Evolutionary conservation across 1,140 invertebrate genomes (phyloP).

Genomic region (Charaxes varanes): DNA sequence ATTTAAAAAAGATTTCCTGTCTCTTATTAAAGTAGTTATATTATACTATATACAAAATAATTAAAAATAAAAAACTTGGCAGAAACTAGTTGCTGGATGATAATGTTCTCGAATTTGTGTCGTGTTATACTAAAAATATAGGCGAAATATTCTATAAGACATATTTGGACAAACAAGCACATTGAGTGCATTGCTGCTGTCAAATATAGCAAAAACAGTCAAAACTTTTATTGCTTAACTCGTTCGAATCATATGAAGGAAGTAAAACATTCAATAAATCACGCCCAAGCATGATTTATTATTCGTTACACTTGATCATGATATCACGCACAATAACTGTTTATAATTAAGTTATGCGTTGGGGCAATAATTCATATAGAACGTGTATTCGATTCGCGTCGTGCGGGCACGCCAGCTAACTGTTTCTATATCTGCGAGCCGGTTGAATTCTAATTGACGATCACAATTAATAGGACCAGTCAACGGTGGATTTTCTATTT

Average conservation of each 20-base stretch:
- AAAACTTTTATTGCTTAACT: too few species aligned
- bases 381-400: conserved; percentile 56
- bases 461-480: conserved; percentile 68
- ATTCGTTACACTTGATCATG: conserved; percentile 34
- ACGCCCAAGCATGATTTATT: conserved; percentile 33
- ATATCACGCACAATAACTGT: conserved; percentile 37
- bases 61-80: too few species aligned
- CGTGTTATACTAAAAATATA: too few species aligned
- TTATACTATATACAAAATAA: too few species aligned
- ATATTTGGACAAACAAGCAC: too few species aligned
- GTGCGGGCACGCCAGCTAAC: conserved; percentile 61
- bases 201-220: too few species aligned
- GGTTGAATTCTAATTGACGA: conserved; percentile 62
- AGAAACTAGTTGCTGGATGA: too few species aligned
- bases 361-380: conserved; percentile 40
- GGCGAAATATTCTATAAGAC: too few species aligned
- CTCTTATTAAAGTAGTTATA: too few species aligned
- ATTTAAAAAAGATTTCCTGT: too few species aligned
- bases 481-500: conserved; percentile 72
- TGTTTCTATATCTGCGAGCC: conserved; percentile 53
- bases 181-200: too few species aligned
- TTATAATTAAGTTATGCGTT: conserved; percentile 43
- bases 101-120: too few species aligned
- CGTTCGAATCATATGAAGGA: conserved; percentile 1
- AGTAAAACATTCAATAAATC: background rate